phyloP scores from a whole-genome alignment of 2,888 invertebrate species.

The Rhodophaea formosa region DNA sequence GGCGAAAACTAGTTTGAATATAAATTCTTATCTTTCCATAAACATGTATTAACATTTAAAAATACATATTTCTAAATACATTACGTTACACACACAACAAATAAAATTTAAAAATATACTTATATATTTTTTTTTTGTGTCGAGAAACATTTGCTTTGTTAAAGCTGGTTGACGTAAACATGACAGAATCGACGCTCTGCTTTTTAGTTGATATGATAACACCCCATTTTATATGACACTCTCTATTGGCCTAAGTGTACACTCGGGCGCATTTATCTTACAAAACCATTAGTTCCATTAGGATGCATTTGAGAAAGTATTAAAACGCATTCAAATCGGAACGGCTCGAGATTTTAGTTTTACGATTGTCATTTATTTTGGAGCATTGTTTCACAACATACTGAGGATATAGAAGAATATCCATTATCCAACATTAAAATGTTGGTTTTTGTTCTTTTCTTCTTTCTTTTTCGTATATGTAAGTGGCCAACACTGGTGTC shows the following conservation, averaged over 20 bases:
- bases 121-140: no score
- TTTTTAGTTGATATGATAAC: neutral
- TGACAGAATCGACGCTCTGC: neutral
- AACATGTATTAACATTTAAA: no score
- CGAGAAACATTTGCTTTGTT: no score
- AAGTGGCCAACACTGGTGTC: no score
- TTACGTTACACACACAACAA: no score
- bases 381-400: neutral
- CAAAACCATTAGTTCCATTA: slow-evolving; percentile 34
- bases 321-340: slow-evolving; percentile 30
- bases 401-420: neutral
- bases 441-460: no score
- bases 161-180: neutral
- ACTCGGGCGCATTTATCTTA: slow-evolving; percentile 25
- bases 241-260: slow-evolving; percentile 12
- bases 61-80: no score
- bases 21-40: no score
- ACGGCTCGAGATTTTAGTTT: slow-evolving; percentile 25
- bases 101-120: no score
- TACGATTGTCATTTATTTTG: slow-evolving; percentile 29
- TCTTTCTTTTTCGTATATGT: no score
- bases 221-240: neutral
- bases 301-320: slow-evolving; percentile 30
- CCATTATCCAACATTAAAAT: neutral
- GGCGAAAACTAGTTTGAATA: no score